Evolutionary conservation across 1,140 invertebrate genomes (phyloP).

Genomic region (Brachionus asplanchnoidis): DNA sequence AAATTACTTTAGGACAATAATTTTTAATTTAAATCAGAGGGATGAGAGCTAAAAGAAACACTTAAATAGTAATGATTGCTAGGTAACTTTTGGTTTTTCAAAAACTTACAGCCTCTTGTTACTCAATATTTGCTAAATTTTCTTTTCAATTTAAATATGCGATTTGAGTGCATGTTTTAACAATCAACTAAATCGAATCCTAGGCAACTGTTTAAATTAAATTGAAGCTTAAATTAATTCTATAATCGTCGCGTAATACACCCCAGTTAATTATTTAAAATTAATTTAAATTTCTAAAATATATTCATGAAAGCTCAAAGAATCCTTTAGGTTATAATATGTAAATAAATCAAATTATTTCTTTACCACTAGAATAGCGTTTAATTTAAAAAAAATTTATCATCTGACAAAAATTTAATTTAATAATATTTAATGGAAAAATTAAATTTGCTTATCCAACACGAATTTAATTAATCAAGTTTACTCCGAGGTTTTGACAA

Average conservation of each 20-base stretch:
- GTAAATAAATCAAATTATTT: too few relatives aligned
- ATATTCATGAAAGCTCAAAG: too few relatives aligned
- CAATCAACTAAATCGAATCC: background rate
- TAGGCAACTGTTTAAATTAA: background rate
- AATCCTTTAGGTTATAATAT: too few relatives aligned
- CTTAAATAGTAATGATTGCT: background rate
- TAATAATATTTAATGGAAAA: too few relatives aligned
- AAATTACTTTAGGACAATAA: background rate
- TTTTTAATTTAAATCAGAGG: background rate
- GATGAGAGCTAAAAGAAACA: background rate
- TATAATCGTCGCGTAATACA: background rate
- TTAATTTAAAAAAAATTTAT: too few relatives aligned
- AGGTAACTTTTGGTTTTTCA: background rate
- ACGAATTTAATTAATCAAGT: too few relatives aligned
- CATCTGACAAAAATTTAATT: too few relatives aligned
- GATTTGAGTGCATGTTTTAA: background rate
- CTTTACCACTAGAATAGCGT: too few relatives aligned
- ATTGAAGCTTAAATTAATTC: background rate
- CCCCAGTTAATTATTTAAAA: background rate
- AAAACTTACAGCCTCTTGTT: background rate
- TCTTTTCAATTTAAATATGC: background rate
- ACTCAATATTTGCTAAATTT: background rate
- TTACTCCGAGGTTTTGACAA: too few relatives aligned
- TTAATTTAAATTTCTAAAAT: background rate
- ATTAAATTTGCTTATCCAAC: too few relatives aligned